phyloP scores from a whole-genome alignment of 2,888 invertebrate genomes.

The Lymantria monacha region DNA sequence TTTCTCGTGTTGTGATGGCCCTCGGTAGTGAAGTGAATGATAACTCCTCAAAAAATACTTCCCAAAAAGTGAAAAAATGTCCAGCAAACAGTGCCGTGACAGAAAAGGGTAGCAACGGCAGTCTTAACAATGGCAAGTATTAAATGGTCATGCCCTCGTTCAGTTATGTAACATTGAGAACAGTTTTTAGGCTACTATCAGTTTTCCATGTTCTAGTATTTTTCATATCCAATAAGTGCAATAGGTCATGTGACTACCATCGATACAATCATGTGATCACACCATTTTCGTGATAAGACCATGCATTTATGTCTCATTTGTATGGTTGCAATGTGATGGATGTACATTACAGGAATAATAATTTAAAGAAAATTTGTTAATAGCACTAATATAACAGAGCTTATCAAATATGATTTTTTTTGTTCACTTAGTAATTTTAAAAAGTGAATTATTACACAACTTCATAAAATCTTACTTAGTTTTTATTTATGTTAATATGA shows the following conservation, averaged over 20 bases:
- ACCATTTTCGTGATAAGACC: slow-evolving; percentile 15
- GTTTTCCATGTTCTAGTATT: slow-evolving; percentile 36
- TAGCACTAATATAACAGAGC: too few species aligned
- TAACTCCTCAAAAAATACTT: slow-evolving; percentile 71
- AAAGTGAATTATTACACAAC: slow-evolving; percentile 57
- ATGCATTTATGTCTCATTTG: background rate
- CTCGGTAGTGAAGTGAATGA: slow-evolving; percentile 83
- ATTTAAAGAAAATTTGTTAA: too few species aligned
- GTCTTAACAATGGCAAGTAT: slow-evolving; percentile 75
- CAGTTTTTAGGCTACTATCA: slow-evolving; percentile 42
- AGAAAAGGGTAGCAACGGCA: slow-evolving; percentile 67
- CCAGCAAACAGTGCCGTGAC: slow-evolving; percentile 65
- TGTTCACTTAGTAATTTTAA: slow-evolving; percentile 6
- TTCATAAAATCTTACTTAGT: slow-evolving; percentile 37
- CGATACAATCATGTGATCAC: slow-evolving; percentile 62
- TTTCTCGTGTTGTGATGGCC: slow-evolving; percentile 82
- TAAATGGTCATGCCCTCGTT: slow-evolving; percentile 68
- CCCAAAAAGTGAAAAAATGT: slow-evolving; percentile 79
- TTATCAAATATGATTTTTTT: background rate
- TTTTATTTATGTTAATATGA: too few species aligned
- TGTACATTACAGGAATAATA: too few species aligned
- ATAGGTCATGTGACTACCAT: slow-evolving; percentile 64
- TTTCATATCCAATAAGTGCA: slow-evolving; percentile 40
- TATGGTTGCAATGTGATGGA: background rate
- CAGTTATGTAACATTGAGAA: slow-evolving; percentile 77